Evolutionary conservation across 2,797 vertebrate species (phyloP).

Genomic region (Setipinna tenuifilis): DNA sequence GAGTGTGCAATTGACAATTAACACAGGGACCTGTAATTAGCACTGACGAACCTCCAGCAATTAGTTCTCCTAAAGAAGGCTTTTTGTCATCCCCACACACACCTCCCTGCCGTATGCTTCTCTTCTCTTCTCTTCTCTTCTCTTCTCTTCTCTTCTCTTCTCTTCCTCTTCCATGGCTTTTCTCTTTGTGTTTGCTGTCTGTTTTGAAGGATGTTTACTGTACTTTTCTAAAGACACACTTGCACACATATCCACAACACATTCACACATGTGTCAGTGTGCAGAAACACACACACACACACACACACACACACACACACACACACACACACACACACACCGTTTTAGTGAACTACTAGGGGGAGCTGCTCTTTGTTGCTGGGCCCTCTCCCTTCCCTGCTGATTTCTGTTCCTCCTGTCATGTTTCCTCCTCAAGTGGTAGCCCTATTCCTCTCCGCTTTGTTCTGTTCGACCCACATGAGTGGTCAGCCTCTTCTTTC

Average conservation of each 20-base stretch:
- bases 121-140: conserved; percentile 21
- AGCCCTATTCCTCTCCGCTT: neutral
- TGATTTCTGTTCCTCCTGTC: neutral
- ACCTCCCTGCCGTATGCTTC: conserved; percentile 39
- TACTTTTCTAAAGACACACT: conserved; percentile 29
- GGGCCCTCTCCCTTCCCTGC: neutral
- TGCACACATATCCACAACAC: neutral
- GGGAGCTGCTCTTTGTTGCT: neutral
- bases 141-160: conserved; percentile 46
- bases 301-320: neutral
- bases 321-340: conserved; percentile 12
- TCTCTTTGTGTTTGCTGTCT: conserved; percentile 52
- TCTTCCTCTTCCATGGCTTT: conserved; percentile 44
- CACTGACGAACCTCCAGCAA: conserved; percentile 73
- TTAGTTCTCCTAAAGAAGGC: conserved; percentile 72
- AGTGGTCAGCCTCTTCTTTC: neutral
- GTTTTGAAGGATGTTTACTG: neutral
- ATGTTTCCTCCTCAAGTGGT: neutral
- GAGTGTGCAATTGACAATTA: conserved; percentile 72
- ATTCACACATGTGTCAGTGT: conserved; percentile 17
- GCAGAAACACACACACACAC: conserved; percentile 23
- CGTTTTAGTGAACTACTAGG: conserved; percentile 17
- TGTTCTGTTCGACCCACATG: neutral
- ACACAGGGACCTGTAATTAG: conserved; percentile 76
- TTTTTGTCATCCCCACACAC: conserved; percentile 66